Percentiles rank a stretch among this genome's conserved stretches.
Conservation (phyloP, 2,113 vertebrate species). For the Herpailurus yagouaroundi region DNA sequence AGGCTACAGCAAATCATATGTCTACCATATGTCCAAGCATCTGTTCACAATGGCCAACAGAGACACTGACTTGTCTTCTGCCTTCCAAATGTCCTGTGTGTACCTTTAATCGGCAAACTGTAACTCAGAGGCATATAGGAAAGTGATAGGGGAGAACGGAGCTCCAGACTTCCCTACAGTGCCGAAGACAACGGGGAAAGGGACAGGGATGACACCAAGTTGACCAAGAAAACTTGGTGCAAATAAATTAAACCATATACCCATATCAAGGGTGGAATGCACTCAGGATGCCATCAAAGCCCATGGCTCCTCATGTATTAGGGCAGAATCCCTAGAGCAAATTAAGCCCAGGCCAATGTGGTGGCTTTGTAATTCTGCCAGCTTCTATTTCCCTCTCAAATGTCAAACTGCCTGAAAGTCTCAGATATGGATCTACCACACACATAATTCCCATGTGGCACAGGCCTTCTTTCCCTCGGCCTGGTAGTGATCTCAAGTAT, state of each 20-base stretch:
- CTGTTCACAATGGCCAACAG: background rate
- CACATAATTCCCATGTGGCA: background rate
- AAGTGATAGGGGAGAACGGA: background rate
- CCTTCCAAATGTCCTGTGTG: background rate
- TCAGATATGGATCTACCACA: background rate
- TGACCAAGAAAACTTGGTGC: background rate
- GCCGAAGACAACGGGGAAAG: background rate
- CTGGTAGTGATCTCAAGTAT: background rate
- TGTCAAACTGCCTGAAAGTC: background rate
- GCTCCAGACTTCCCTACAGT: background rate
- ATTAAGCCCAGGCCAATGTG: background rate
- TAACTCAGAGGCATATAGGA: background rate
- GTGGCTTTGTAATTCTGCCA: conserved; percentile 14
- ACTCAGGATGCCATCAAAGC: background rate
- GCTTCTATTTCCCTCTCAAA: conserved; percentile 38
- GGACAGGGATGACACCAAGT: background rate
- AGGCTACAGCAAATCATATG: background rate
- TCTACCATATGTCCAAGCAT: background rate
- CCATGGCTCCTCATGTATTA: background rate
- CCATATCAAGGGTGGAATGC: background rate
- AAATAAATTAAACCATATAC: background rate
- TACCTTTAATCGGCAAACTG: background rate
- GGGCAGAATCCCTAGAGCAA: background rate
- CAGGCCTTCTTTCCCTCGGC: background rate
- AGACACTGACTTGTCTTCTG: background rate